Evolutionary conservation across 2,113 vertebrate genomes (phyloP).

Genomic region (Petroica traversi): DNA sequence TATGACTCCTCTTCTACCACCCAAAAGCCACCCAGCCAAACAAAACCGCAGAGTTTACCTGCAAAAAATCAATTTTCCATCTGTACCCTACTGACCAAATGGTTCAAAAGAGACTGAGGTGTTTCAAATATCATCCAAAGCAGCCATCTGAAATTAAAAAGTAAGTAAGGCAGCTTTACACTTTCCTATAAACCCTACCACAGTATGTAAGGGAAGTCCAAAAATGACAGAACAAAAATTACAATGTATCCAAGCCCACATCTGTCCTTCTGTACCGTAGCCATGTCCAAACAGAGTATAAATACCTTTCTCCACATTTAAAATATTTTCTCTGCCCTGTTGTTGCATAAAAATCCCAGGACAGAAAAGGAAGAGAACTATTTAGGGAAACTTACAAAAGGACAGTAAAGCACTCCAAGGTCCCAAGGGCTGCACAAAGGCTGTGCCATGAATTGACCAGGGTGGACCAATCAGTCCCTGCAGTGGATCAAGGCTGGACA

Average conservation of each 20-base stretch:
- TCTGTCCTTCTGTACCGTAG: not conserved
- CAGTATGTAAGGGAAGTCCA: not conserved
- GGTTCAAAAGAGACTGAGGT: not conserved
- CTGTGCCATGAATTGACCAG: not conserved
- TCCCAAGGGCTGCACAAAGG: not conserved
- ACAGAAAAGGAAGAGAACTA: not conserved
- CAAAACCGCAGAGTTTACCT: not conserved
- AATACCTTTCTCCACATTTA: not conserved
- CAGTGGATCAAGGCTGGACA: not conserved
- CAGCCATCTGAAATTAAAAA: conserved; percentile 6
- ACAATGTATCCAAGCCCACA: not conserved
- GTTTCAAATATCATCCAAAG: not conserved
- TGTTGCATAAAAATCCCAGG: not conserved
- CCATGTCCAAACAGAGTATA: not conserved
- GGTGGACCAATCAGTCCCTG: not conserved
- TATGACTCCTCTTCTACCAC: not conserved
- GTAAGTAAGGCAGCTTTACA: not conserved
- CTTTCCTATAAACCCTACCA: not conserved
- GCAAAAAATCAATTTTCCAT: not conserved
- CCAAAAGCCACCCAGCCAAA: not conserved
- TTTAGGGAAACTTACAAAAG: not conserved
- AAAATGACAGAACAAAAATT: conserved; percentile 26
- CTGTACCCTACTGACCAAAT: not conserved
- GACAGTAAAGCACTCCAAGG: not conserved
- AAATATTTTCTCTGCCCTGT: not conserved